phyloP scores from a whole-genome alignment of 2,113 vertebrate genomes.

The Neoarius graeffei region DNA sequence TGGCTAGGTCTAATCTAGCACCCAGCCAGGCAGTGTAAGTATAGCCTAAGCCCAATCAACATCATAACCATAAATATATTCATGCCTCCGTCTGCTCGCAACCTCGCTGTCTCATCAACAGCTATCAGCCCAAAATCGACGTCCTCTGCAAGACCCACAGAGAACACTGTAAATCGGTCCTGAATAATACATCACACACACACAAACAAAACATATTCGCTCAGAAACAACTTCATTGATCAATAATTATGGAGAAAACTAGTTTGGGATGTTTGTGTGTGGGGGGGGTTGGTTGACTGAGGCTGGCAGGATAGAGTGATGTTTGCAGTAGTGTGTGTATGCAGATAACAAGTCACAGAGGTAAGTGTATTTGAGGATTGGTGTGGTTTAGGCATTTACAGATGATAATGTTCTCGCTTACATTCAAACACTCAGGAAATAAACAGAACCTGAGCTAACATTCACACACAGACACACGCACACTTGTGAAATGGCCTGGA shows the following conservation, averaged over 20 bases:
- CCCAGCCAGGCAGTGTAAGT: conserved; percentile 34
- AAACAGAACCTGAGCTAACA: conserved; percentile 28
- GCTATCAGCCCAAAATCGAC: conserved; percentile 48
- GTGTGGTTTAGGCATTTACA: conserved; percentile 38
- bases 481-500: conserved; percentile 34
- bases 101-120: conserved; percentile 48
- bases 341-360: not conserved
- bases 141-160: conserved; percentile 31
- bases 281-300: not conserved
- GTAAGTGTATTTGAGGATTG: conserved; percentile 21
- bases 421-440: conserved; percentile 28
- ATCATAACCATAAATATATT: conserved; percentile 45
- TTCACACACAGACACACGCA: conserved; percentile 7
- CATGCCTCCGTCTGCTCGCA: conserved; percentile 35
- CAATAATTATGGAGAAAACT: conserved; percentile 32
- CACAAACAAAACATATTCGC: conserved; percentile 31
- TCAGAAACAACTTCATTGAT: conserved; percentile 34
- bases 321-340: conserved; percentile 6
- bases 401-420: conserved; percentile 32
- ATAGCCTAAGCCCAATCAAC: conserved; percentile 37
- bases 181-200: conserved; percentile 51
- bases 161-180: conserved; percentile 50
- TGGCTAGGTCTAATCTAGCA: conserved; percentile 51
- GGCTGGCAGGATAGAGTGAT: not conserved
- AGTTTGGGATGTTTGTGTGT: conserved; percentile 1